Conservation (phyloP, 1,140 invertebrate genomes). For the Sminthurinus signatus region DNA sequence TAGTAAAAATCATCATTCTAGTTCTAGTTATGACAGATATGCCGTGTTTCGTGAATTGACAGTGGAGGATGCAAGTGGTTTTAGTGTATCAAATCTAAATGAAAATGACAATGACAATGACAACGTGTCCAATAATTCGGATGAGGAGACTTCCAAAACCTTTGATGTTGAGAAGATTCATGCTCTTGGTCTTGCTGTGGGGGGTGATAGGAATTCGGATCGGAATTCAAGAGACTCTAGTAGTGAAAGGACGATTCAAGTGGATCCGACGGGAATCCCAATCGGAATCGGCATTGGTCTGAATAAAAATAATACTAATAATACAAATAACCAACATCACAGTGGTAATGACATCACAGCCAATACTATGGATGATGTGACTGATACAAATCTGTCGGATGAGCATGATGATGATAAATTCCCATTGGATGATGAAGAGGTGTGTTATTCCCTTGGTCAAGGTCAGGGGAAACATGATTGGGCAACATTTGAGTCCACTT, state of each 20-base stretch:
- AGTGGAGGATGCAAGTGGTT: slow-evolving; percentile 38
- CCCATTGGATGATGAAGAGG: slow-evolving; percentile 32
- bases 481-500: slow-evolving; percentile 41
- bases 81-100: slow-evolving; percentile 2
- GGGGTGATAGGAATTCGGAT: no score
- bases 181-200: no score
- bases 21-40: slow-evolving; percentile 58
- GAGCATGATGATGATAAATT: slow-evolving; percentile 28
- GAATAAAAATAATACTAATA: no score
- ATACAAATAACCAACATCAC: no score
- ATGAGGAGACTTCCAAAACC: slow-evolving; percentile 22
- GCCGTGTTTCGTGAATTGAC: slow-evolving; percentile 73
- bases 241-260: slow-evolving; percentile 39
- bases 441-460: background rate
- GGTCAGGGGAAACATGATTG: slow-evolving; percentile 24
- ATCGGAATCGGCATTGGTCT: background rate
- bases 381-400: slow-evolving; percentile 38
- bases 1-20: background rate
- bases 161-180: slow-evolving; percentile 20
- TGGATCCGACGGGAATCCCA: slow-evolving; percentile 12
- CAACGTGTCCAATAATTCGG: slow-evolving; percentile 11
- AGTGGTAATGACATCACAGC: no score
- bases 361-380: slow-evolving; percentile 41
- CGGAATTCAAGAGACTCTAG: slow-evolving; percentile 27
- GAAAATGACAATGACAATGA: background rate